These are phyloP conservation scores for Drosophila virilis DNA, from an alignment of 1,140 invertebrate genomes.

Conservation along the genomic window DNA sequence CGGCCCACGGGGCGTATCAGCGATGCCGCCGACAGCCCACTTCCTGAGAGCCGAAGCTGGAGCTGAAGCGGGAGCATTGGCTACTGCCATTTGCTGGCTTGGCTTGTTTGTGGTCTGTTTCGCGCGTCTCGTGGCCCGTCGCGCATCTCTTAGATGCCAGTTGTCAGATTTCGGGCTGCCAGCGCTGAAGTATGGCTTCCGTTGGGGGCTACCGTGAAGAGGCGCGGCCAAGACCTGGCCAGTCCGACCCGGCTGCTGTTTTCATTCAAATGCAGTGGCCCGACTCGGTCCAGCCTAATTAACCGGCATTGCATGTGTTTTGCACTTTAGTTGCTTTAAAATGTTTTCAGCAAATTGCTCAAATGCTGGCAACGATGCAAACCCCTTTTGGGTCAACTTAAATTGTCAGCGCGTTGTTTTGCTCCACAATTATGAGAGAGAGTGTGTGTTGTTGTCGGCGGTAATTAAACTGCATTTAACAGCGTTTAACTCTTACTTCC, in stretches of 20 bases:
- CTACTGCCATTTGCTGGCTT: constrained; percentile 38
- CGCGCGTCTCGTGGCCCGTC: constrained; percentile 10
- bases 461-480: constrained; percentile 35
- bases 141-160: constrained; percentile 75
- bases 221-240: constrained; percentile 27
- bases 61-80: constrained; percentile 16
- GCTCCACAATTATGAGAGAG: constrained; percentile 49
- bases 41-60: constrained; percentile 39
- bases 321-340: constrained; percentile 66
- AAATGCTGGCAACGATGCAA: constrained; percentile 39
- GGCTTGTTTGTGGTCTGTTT: constrained; percentile 26
- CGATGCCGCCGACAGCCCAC: constrained; percentile 55
- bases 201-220: constrained; percentile 74
- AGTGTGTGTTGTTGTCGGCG: constrained; percentile 16
- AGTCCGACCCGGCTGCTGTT: constrained; percentile 30
- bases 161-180: constrained; percentile 72
- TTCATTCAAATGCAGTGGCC: constrained; percentile 49
- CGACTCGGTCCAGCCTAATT: constrained; percentile 62
- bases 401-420: constrained; percentile 38
- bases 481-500: constrained; percentile 15
- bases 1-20: constrained; percentile 77
- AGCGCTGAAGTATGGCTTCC: constrained; percentile 78
- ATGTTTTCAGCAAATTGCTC: constrained; percentile 52
- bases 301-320: constrained; percentile 76
- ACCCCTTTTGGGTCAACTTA: constrained; percentile 45